Percentiles rank a stretch among this genome's conserved stretches.
Conservation (phyloP, 64 coral and sea anemone genomes). For the Montipora sp. region DNA sequence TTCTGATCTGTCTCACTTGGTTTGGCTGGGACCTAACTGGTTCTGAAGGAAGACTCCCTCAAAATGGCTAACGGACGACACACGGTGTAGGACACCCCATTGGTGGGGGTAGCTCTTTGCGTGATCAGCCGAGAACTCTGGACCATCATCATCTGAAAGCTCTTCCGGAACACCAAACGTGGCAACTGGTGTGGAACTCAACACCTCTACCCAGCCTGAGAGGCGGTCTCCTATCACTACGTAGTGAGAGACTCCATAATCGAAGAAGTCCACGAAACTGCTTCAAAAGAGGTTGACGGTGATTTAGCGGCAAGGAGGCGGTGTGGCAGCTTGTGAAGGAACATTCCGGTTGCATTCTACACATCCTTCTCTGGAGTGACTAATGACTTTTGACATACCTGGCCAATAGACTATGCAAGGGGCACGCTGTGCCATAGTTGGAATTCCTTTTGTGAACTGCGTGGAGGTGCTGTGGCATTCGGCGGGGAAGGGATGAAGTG, state of each 20-base stretch:
- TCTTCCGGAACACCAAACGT: constrained; percentile 37
- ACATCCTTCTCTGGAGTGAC: too few relatives aligned
- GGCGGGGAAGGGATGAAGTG: neutral
- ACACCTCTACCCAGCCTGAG: constrained; percentile 56
- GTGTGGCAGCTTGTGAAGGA: neutral
- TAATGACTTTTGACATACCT: too few relatives aligned
- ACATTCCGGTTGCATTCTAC: too few relatives aligned
- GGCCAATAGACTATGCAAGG: too few relatives aligned
- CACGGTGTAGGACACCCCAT: neutral
- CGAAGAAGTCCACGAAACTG: constrained; percentile 31
- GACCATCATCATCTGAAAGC: constrained; percentile 4
- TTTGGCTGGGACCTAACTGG: too few relatives aligned
- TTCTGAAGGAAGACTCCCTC: too few relatives aligned
- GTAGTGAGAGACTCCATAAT: constrained; percentile 11
- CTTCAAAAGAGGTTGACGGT: constrained; percentile 1
- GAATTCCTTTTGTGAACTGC: neutral
- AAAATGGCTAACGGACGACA: constrained; percentile 29
- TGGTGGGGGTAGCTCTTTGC: too few relatives aligned
- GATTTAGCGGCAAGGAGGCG: neutral
- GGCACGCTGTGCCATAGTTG: too few relatives aligned
- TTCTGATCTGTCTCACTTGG: neutral
- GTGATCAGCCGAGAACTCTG: constrained; percentile 36
- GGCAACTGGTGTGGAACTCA: constrained; percentile 22
- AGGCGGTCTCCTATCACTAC: constrained; percentile 25
- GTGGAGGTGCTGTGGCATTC: constrained; percentile 13